These are phyloP conservation scores for Saccopteryx leptura DNA, from an alignment of 2,113 vertebrate genomes.

Conservation along the genomic window DNA sequence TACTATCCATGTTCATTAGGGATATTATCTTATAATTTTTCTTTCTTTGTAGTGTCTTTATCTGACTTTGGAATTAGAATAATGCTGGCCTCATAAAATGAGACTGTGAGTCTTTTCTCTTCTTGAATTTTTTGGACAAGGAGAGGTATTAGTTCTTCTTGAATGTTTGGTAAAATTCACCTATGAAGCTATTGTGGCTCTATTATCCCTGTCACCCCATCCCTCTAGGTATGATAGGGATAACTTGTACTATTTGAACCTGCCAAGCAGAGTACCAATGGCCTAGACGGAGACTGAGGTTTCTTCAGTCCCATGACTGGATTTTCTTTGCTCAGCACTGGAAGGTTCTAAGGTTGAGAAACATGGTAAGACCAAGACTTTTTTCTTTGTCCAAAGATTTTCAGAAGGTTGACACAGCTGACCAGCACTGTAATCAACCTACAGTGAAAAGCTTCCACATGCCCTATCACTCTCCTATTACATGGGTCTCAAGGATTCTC, in stretches of 20 bases:
- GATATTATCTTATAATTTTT: too few relatives aligned
- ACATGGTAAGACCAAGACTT: not conserved
- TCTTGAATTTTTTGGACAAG: too few relatives aligned
- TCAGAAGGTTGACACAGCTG: not conserved
- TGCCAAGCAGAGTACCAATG: not conserved
- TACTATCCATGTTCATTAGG: too few relatives aligned
- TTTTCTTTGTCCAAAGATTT: not conserved
- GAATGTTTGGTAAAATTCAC: too few relatives aligned
- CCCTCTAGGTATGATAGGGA: not conserved
- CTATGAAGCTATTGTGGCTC: not conserved
- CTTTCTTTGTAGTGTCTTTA: too few relatives aligned
- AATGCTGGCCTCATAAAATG: too few relatives aligned
- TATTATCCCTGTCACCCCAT: not conserved
- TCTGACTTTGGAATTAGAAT: too few relatives aligned
- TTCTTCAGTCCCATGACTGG: not conserved
- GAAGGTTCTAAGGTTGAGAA: not conserved
- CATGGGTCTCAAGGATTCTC: not conserved
- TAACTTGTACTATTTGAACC: not conserved
- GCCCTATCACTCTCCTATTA: not conserved
- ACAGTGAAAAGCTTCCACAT: not conserved
- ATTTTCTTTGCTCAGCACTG: not conserved
- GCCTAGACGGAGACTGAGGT: not conserved
- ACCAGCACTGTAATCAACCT: not conserved
- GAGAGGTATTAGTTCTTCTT: too few relatives aligned
- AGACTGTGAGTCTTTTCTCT: not conserved